Evolutionary conservation across 2,113 vertebrate genomes (phyloP), one percentile per base, ranked within the genome.

Genomic region (Origma solitaria): DNA sequence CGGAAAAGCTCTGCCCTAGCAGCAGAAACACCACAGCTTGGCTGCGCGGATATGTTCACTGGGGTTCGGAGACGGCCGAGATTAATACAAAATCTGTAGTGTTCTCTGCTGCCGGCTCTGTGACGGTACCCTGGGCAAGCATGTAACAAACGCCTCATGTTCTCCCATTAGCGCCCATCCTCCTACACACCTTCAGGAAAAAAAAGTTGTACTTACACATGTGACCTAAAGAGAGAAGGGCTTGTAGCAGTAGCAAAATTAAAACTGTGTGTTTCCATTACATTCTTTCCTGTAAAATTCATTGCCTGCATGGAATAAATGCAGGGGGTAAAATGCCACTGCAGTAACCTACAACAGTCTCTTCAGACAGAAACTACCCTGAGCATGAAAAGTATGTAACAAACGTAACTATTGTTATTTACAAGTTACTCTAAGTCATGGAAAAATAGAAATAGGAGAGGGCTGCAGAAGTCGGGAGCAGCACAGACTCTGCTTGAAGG

Each of bases 11-110:
- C 40, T 30, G 47, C 21, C 30, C 20, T 8, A 6, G 51, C 42
- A 58, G 23, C 30, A 31, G 24, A 31, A 54, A 9, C 16, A 30
- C 28, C 16, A 5, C 28, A 47, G 57, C 61, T 57, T 10, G 19
- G 22, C 50, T 49, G 70, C 2, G 1, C 4, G n/a, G 14, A 0
- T 28, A 2, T 2, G 14, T 12, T 60, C 45, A 4, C 56, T 9
- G 37, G 47, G 20, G 14, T 11, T 61, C 38, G 17, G 35, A 20
- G 37, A 5, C 0, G 1, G 49, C 21, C 1, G 2, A 79, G 37
- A 62, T 18, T 3, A 37, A 45, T 1, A 15, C 66, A 10, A 18
- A 37, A 31, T 13, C 45, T 10, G 42, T 2, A 49, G 14, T 0
- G 15, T 65, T 16, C 61, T 28, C 37, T 54, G 54, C 33, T 1